Evolutionary conservation across 2,888 invertebrate genomes (phyloP).

Genomic region (Vandiemenella viatica): DNA sequence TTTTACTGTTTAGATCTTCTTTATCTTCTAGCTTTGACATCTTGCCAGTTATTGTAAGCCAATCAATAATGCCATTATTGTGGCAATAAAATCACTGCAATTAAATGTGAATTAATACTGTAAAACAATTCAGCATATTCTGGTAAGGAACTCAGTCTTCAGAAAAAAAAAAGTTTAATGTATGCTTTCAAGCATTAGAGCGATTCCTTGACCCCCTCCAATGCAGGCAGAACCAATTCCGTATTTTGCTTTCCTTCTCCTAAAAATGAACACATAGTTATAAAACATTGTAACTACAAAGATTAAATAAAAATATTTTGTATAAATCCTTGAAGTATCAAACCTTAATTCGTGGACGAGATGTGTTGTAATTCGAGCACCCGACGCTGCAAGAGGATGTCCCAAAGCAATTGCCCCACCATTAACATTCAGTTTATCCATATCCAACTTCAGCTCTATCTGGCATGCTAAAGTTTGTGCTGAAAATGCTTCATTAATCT

Average conservation of each 20-base stretch:
- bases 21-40: too few relatives aligned
- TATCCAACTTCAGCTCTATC: constrained; percentile 73
- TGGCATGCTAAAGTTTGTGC: constrained; percentile 88
- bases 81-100: too few relatives aligned
- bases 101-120: too few relatives aligned
- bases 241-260: constrained; percentile 68
- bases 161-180: too few relatives aligned
- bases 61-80: too few relatives aligned
- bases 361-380: constrained; percentile 80
- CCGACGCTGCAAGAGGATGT: constrained; percentile 94
- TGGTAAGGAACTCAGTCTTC: too few relatives aligned
- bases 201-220: constrained; percentile 97
- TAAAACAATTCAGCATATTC: too few relatives aligned
- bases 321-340: too few relatives aligned
- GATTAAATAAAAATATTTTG: too few relatives aligned
- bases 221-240: constrained; percentile 95
- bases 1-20: too few relatives aligned
- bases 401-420: constrained; percentile 95
- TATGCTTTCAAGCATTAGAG: constrained; percentile 68
- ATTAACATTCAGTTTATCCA: constrained; percentile 78
- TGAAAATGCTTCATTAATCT: constrained; percentile 98
- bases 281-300: too few relatives aligned
- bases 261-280: constrained; percentile 28
- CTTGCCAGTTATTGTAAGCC: too few relatives aligned
- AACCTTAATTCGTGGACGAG: constrained; percentile 71